A percentile compares a stretch with the other conserved stretches of the same genome.
Conservation (phyloP, 2,797 vertebrate genomes). For the Lates japonicus region DNA sequence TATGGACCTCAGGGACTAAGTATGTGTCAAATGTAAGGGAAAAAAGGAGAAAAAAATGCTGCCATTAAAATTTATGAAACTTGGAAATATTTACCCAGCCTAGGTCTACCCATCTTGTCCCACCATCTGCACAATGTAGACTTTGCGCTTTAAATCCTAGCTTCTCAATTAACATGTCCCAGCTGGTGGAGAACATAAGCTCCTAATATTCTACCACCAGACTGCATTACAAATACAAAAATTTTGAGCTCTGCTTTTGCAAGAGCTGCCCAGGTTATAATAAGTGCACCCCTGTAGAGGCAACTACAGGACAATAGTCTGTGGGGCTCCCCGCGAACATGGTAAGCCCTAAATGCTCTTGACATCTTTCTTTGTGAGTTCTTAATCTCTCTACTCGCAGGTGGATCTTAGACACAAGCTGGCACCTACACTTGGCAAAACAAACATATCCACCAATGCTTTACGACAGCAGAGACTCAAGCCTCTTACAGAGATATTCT, state of each 20-base stretch:
- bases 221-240: conserved; percentile 93
- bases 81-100: conserved; percentile 94
- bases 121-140: conserved; percentile 96
- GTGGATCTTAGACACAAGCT: conserved; percentile 69
- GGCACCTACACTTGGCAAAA: conserved; percentile 74
- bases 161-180: conserved; percentile 99
- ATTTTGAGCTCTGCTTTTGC: too few relatives aligned
- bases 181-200: conserved; percentile 95
- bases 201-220: conserved; percentile 92
- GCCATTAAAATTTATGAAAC: conserved; percentile 92
- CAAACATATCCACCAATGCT: conserved; percentile 70
- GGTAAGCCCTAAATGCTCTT: conserved; percentile 74
- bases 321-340: too few relatives aligned
- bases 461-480: conserved; percentile 65
- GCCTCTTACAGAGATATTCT: conserved; percentile 78
- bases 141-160: conserved; percentile 95
- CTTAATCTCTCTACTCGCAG: conserved; percentile 61
- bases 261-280: conserved; percentile 86
- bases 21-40: conserved; percentile 81
- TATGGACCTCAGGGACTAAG: conserved; percentile 86
- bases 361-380: conserved; percentile 75
- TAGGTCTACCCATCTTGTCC: conserved; percentile 88
- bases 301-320: conserved; percentile 86
- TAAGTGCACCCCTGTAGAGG: conserved; percentile 86
- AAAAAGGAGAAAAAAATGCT: conserved; percentile 65